These are phyloP conservation scores for Mionectes macconnelli DNA, from an alignment of 2,113 vertebrate genomes.

Conservation along the genomic window DNA sequence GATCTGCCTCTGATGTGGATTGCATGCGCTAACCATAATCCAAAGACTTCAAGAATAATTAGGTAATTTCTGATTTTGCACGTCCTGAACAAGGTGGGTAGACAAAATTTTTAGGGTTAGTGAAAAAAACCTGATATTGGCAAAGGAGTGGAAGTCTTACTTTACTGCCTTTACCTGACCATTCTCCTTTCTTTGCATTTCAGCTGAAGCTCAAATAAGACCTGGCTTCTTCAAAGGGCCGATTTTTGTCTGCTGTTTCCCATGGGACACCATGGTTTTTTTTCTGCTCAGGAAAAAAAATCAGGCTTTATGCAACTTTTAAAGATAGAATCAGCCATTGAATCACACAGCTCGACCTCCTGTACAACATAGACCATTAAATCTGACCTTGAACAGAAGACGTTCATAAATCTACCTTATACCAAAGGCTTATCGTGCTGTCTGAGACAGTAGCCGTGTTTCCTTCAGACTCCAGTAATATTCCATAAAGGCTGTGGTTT, in stretches of 20 bases:
- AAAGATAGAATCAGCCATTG: background rate
- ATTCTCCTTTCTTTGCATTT: background rate
- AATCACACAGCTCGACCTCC: background rate
- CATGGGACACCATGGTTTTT: background rate
- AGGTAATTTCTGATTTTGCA: background rate
- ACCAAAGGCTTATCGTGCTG: background rate
- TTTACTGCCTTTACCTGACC: background rate
- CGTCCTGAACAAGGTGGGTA: background rate
- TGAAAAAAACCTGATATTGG: background rate
- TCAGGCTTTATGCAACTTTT: background rate
- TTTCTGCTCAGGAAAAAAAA: background rate
- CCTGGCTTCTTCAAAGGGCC: background rate
- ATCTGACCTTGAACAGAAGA: background rate
- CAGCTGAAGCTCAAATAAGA: background rate
- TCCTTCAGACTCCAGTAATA: background rate
- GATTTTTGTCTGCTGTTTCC: background rate
- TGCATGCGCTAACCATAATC: background rate
- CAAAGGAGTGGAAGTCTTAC: background rate
- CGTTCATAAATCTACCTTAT: background rate
- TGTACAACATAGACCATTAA: background rate
- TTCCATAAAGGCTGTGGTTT: background rate
- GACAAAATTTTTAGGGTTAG: background rate
- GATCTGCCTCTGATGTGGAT: background rate
- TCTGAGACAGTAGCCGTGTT: background rate
- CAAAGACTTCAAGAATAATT: background rate